Base-by-base conservation (phyloP, 1,140 invertebrate species). In the Camponotus pennsylvanicus region DNA sequence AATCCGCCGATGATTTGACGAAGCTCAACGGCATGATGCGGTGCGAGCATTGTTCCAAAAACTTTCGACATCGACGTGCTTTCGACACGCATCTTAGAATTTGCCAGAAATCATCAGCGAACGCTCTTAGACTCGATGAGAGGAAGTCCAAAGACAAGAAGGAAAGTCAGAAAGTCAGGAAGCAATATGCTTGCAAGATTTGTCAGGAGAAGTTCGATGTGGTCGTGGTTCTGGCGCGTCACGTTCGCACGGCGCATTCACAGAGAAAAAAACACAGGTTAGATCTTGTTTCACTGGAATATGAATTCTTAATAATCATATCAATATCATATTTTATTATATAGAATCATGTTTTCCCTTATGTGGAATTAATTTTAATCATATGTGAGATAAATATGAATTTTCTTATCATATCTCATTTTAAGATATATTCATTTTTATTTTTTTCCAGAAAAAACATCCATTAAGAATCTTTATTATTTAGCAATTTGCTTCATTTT, bases 191-290 rank as follows among this genome's bases (percentile, higher is more conserved):
- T 13, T 95, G 95, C 80, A 95, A 95, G 83, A 92, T 92, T 27
- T 95, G 95, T 77, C 42, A 93, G 2, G 92, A 94, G 40, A 94
- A 93, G 37, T 95, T 95, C 27, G 94, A 95, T 32, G 92, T 93
- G 5, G 94, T 93, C 1, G 91, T 95, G 4, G 90, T 92, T 0
- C 83, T 95, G n/a, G 95, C 95, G 0, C 92, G 95, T 67, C 95
- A 95, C 37, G 93, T 93, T 0, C 90, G 94, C 7, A 86, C 88
- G 0, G 89, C 90, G 76, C 95, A 95, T 84, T 90, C 92, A 0
- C 92, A 91, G 21, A 90, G 82, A 37, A 94, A 92, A 63, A 91
- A 92, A 82, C 89, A 91, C 5, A 91, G 89, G 79, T 91, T 90
- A 2, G 80, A 89, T 27, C 1, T 57, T 27, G 40, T 52, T 1